Percentiles rank a stretch among this genome's conserved stretches.
Evolutionary conservation across 1,140 invertebrate genomes (phyloP).

Genomic region (Micrasema minimum): DNA sequence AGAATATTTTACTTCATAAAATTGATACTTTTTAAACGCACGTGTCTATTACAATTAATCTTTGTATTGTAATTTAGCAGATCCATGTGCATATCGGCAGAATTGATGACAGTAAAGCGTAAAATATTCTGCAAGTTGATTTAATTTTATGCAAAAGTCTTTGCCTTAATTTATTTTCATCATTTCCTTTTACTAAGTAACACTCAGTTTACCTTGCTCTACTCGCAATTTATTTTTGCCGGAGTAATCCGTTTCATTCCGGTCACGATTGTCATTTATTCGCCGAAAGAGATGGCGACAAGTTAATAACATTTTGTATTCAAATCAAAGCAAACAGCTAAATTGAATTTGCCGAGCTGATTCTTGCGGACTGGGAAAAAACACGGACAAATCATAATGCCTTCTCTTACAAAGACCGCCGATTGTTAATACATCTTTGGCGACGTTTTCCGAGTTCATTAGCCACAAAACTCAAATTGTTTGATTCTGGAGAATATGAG

Average conservation of each 20-base stretch:
- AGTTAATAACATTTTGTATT: constrained; percentile 47
- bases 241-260: constrained; percentile 16
- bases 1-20: no score
- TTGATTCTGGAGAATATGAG: constrained; percentile 2
- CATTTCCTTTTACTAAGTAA: constrained; percentile 9
- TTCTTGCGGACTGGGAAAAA: constrained; percentile 31
- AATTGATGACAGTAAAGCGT: no score
- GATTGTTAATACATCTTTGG: constrained; percentile 10
- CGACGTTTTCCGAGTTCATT: constrained; percentile 13
- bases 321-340: constrained; percentile 50
- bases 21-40: no score
- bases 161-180: constrained; percentile 1
- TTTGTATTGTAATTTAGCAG: no score
- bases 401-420: not conserved
- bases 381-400: constrained; percentile 32
- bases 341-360: constrained; percentile 43
- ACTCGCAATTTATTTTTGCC: constrained; percentile 21
- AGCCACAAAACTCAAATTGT: constrained; percentile 21
- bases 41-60: no score
- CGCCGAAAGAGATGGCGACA: constrained; percentile 36
- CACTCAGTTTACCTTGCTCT: constrained; percentile 26
- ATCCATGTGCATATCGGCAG: no score
- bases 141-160: not conserved
- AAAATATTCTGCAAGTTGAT: no score
- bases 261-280: constrained; percentile 45